These are phyloP conservation scores for Tolypeutes matacus DNA, from an alignment of 2,797 vertebrate species.

Conservation along the genomic window DNA sequence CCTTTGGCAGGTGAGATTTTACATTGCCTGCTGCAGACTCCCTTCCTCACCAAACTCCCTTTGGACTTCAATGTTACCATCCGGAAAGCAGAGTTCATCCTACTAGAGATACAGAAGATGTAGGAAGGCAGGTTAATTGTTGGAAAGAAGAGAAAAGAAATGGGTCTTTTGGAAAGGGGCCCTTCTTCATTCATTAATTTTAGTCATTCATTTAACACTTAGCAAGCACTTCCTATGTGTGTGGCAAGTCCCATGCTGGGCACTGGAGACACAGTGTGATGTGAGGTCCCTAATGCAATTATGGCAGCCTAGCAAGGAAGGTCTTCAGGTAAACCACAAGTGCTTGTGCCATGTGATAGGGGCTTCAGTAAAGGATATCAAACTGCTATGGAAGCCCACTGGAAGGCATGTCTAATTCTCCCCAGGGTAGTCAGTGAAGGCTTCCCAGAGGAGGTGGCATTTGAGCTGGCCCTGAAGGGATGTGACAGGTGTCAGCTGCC, in stretches of 20 bases:
- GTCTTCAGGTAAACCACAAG: neutral
- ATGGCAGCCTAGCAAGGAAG: neutral
- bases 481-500: neutral
- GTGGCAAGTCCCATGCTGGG: fast-evolving
- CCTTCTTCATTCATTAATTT: neutral
- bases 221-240: neutral
- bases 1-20: neutral
- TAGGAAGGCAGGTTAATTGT: neutral
- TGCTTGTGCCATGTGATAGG: fast-evolving
- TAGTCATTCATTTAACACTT: neutral
- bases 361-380: neutral
- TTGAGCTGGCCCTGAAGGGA: neutral
- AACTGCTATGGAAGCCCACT: no score
- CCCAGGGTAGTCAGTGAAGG: neutral
- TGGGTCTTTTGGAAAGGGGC: neutral
- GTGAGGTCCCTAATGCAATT: neutral
- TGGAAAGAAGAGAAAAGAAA: neutral
- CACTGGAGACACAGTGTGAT: neutral
- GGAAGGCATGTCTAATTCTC: neutral
- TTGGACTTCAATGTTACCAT: neutral
- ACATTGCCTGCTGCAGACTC: neutral
- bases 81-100: neutral
- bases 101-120: neutral
- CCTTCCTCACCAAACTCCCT: neutral
- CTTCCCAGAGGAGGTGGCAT: neutral